Evolutionary conservation across 2,113 vertebrate genomes (phyloP), one percentile per base, ranked within the genome.

Genomic region (Oenanthe oenanthe): DNA sequence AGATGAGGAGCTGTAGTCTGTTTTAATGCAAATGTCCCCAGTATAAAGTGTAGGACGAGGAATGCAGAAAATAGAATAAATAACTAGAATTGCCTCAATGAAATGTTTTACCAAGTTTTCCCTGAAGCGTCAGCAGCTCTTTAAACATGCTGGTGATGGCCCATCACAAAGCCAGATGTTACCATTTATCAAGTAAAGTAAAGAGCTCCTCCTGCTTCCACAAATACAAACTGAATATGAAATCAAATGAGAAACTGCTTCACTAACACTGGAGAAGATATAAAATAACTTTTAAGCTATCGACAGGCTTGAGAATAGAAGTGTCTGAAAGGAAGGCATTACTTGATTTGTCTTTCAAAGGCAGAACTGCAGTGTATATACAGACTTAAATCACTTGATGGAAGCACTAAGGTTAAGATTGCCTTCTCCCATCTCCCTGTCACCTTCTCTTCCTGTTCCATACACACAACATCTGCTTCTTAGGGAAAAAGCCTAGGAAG

Each of bases 161-260:
- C 95, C 86, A 95, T 96, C 95, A 93, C 91, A 93, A 96, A 97
- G 73, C 95, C 96, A 97, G 96, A 97, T 96, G 96, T 96, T 96
- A 73, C 86, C 73, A 91, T 96, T 96, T 96, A 96, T 96, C 96
- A 95, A 96, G 86, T 76, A 86, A 95, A 95, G 85, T 96, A 95
- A 96, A 93, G 86, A 96, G 92, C 91, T 92, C 77, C 91, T 96
- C 94, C 95, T 96, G 94, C 88, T 96, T 97, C 93, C 88, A 94
- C 82, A 96, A 97, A 96, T 95, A 96, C 56, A 95, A 94, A 87
- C 76, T 87, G 92, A 96, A 96, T 96, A 93, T 92, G 83, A 96
- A 96, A 95, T 97, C 70, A 93, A 96, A 95, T 51, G 50, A 43
- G 50, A 94, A 96, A 94, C 77, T 92, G 86, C 93, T 93, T 66